These are phyloP conservation scores for Cynocephalus volans DNA, from an alignment of 2,113 vertebrate species.

Conservation along the genomic window DNA sequence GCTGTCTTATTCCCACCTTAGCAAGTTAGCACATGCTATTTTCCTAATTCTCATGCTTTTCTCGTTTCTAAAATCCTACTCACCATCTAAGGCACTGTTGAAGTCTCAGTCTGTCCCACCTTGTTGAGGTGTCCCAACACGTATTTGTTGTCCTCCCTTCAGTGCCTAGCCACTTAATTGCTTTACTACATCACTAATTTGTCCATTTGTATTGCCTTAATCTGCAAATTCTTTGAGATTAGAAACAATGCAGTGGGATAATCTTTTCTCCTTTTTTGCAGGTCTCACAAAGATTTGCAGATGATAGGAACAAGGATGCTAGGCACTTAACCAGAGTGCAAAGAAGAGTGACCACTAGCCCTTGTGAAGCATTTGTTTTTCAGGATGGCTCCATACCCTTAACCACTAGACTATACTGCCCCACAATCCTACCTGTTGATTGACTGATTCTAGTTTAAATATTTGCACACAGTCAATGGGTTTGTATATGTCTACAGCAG, in stretches of 20 bases:
- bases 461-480: not conserved
- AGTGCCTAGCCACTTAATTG: not conserved
- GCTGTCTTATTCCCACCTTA: not conserved
- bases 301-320: not conserved
- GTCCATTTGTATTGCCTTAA: not conserved
- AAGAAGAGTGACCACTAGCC: not conserved
- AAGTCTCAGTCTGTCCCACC: not conserved
- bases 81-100: not conserved
- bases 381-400: not conserved
- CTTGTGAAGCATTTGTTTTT: not conserved
- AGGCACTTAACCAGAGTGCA: not conserved
- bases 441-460: not conserved
- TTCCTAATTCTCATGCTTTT: not conserved
- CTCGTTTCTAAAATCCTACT: not conserved
- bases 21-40: not conserved
- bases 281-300: not conserved
- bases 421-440: not conserved
- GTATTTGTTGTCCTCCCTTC: not conserved
- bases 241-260: not conserved
- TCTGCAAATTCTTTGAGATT: not conserved
- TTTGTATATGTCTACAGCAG: not conserved
- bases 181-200: not conserved
- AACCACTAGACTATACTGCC: not conserved
- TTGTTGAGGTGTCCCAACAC: not conserved
- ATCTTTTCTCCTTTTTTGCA: not conserved